Evolutionary conservation across 2,113 vertebrate species (phyloP).

Genomic region (Dolichallabes microphthalmus): DNA sequence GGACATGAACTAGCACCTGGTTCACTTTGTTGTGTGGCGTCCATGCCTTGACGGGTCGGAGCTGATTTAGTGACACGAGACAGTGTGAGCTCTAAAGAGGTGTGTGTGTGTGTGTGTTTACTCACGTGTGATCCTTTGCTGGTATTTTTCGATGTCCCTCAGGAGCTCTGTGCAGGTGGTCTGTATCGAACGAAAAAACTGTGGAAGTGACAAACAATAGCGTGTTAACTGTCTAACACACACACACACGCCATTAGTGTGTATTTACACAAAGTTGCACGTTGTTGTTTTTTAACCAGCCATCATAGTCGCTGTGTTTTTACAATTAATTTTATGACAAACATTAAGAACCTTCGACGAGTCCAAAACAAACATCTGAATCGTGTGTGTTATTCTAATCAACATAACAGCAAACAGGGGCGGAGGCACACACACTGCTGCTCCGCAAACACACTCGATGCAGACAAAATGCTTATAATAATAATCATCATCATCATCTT

Average conservation of each 20-base stretch:
- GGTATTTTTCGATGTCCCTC: slow-evolving; percentile 83
- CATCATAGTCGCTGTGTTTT: background rate
- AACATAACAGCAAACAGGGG: background rate
- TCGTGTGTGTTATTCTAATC: background rate
- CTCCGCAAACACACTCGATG: background rate
- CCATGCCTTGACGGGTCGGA: no score
- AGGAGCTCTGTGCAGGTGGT: slow-evolving; percentile 77
- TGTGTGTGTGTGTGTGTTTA: background rate
- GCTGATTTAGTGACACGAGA: no score
- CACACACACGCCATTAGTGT: background rate
- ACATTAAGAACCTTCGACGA: background rate
- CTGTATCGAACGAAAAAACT: slow-evolving; percentile 83
- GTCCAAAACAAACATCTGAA: background rate
- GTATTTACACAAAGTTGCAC: background rate
- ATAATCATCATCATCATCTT: background rate
- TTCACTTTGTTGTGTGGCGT: no score
- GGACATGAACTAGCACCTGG: no score
- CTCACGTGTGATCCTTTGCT: slow-evolving; percentile 78
- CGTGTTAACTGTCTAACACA: background rate
- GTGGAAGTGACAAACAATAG: slow-evolving; percentile 55
- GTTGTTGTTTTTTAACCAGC: background rate
- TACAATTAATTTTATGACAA: background rate
- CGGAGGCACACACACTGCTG: background rate
- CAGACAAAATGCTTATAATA: background rate
- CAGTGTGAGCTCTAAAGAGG: background rate